Evolutionary conservation across 2,797 vertebrate genomes (phyloP), one percentile per base, ranked within the genome.

Genomic region (Petrocephalus schoutedeni): DNA sequence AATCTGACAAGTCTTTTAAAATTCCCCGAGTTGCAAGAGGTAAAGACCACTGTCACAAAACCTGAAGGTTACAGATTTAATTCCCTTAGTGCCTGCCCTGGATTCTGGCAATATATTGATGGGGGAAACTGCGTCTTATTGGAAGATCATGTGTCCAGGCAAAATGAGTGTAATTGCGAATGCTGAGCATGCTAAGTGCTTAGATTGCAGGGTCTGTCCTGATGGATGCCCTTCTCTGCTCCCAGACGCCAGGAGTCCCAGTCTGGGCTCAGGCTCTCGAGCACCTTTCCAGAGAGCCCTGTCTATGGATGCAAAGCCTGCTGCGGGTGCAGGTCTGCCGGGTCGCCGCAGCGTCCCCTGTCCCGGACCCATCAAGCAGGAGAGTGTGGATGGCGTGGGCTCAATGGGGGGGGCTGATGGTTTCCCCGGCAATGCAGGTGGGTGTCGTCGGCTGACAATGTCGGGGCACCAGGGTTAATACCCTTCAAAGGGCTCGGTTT

Each of bases 281-380:
- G 95, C 93, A 3, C 92, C 95, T 8, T 98, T 97, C 92, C 97
- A 92, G 91, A 96, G 98, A 92, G 95, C 98, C 16, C 90, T 97
- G 91, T 99, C 98, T 87, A 92, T 98, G 88, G 98, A 99, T 74
- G 93, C 97, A 1, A 95, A 97, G 90, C 94, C 96, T 41, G 86
- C 93, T 10, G 84, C 93, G 51, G 96, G 94, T 67, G 91, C 94
- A 0, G 91, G 95, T 23, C 94, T 96, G 89, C 93, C 97, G 1
- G 91, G 93, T n/a, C 97, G 98, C 92, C 97, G 92, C 61, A 96
- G 96, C 49, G 96, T 92, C 86, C 94, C 96, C 0, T 98, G 97
- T 91, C 95, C 97, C 74, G 92, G 96, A 41, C 89, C 98, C 90
- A 93, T 97, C 91, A 99, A 98, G 93, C 98, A 98, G 89, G 97